phyloP scores from a whole-genome alignment of 2,888 invertebrate genomes.

The Microdon myrmicae region DNA sequence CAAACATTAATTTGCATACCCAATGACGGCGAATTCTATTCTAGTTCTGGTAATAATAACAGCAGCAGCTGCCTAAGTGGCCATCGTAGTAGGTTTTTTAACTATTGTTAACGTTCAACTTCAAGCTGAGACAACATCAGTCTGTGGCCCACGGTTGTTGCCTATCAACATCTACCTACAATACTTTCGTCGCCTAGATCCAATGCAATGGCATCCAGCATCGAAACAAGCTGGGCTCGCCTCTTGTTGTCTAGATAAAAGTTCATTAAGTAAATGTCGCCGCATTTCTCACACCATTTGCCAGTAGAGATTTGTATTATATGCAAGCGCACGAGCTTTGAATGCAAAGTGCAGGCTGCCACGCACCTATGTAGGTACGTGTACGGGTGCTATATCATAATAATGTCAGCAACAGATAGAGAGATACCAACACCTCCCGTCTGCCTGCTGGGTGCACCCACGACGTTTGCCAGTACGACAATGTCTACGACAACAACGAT shows the following conservation, averaged over 20 bases:
- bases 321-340: constrained; percentile 12
- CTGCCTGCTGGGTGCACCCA: neutral
- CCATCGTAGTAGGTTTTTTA: too few species aligned
- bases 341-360: constrained; percentile 27
- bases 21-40: too few species aligned
- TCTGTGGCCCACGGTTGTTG: too few species aligned
- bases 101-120: too few species aligned
- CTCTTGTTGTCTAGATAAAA: constrained; percentile 47
- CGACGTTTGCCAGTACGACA: constrained; percentile 3
- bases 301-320: too few species aligned
- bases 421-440: constrained; percentile 25
- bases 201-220: constrained; percentile 8
- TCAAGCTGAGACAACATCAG: too few species aligned
- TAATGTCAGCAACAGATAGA: constrained; percentile 26
- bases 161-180: constrained; percentile 19
- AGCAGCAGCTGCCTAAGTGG: too few species aligned
- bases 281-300: constrained; percentile 24
- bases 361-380: constrained; percentile 28
- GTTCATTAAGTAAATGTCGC: constrained; percentile 38
- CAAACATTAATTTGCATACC: constrained; percentile 44
- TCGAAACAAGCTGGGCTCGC: constrained; percentile 34
- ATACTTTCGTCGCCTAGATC: constrained; percentile 13
- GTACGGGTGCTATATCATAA: constrained; percentile 1
- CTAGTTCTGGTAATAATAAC: too few species aligned
- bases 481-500: constrained; percentile 16